Evolutionary conservation across 2,113 vertebrate species (phyloP).

Genomic region (Nothoprocta perdicaria): DNA sequence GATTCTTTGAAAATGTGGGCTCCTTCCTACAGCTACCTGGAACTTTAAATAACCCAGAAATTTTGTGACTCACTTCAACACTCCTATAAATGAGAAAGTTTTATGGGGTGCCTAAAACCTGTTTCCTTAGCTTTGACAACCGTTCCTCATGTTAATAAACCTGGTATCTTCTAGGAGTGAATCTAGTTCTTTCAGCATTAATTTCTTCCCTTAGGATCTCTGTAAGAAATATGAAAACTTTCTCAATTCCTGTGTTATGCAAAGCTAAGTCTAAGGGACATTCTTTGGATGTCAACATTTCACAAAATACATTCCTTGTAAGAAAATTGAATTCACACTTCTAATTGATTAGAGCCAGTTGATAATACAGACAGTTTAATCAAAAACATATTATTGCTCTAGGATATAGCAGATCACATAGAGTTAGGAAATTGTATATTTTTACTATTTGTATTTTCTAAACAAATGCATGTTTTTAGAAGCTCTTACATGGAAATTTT

Average conservation of each 20-base stretch:
- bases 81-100: background rate
- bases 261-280: background rate
- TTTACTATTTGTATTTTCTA: background rate
- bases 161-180: background rate
- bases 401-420: background rate
- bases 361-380: background rate
- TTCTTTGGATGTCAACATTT: background rate
- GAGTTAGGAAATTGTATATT: background rate
- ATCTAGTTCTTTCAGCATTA: background rate
- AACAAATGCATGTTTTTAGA: background rate
- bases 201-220: background rate
- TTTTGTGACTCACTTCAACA: background rate
- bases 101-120: background rate
- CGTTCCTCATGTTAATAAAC: background rate
- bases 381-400: background rate
- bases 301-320: background rate
- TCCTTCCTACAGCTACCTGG: background rate
- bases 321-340: background rate
- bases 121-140: background rate
- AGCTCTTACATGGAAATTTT: background rate
- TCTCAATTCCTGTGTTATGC: background rate
- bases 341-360: background rate
- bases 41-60: background rate
- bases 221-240: background rate
- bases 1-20: background rate